phyloP scores from a whole-genome alignment of 2,797 vertebrate species.

The Halcyon leucocephala region DNA sequence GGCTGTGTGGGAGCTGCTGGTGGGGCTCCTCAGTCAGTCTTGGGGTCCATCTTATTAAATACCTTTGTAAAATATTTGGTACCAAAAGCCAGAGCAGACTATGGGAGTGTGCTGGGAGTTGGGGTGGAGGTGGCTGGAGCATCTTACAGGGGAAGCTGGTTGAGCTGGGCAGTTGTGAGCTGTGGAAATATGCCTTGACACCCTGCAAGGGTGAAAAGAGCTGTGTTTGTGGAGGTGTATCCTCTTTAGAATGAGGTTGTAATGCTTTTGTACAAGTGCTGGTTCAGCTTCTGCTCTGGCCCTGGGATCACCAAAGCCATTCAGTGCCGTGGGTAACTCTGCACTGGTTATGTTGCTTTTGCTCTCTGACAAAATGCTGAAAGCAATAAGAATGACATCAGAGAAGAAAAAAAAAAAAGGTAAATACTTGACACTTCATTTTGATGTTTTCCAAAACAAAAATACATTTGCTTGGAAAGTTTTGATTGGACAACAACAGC shows the following conservation, averaged over 20 bases:
- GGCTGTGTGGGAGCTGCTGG: background rate
- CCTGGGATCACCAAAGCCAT: background rate
- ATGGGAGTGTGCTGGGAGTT: background rate
- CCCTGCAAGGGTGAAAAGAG: background rate
- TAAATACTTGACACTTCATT: background rate
- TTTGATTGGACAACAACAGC: background rate
- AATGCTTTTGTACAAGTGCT: background rate
- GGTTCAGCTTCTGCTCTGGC: background rate
- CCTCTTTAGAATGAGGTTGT: background rate
- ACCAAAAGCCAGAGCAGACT: background rate
- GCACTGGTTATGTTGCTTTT: background rate
- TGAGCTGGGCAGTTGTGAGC: background rate
- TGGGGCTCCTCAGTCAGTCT: background rate
- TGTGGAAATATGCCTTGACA: background rate
- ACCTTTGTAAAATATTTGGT: background rate
- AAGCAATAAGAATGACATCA: background rate
- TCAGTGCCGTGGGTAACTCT: background rate
- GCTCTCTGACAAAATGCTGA: background rate
- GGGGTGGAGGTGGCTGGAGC: rapidly evolving
- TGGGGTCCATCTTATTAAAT: background rate
- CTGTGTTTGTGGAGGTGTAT: background rate
- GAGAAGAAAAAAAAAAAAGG: background rate
- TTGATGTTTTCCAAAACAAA: background rate
- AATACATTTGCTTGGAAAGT: background rate
- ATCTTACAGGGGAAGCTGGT: background rate